phyloP scores from a whole-genome alignment of 2,113 vertebrate species.

The Calypte anna region DNA sequence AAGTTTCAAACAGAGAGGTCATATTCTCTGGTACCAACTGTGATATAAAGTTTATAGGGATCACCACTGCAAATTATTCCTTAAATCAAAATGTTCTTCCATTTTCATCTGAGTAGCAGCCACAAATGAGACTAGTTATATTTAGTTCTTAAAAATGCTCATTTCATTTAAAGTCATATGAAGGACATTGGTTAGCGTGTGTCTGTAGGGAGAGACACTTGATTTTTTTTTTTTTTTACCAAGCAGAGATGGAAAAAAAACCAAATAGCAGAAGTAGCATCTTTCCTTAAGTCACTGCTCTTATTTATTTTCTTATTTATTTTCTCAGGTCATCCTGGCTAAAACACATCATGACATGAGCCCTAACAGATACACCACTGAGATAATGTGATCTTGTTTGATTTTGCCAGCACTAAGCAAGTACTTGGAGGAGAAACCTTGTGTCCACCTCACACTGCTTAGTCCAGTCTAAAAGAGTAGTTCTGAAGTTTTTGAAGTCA shows the following conservation, averaged over 20 bases:
- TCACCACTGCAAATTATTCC: background rate
- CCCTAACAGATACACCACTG: background rate
- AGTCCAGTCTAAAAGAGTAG: background rate
- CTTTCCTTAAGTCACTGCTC: background rate
- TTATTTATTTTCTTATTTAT: background rate
- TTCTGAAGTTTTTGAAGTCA: background rate
- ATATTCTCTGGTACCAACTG: background rate
- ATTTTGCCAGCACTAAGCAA: background rate
- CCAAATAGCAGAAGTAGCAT: background rate
- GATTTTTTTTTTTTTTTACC: background rate
- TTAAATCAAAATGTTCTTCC: background rate
- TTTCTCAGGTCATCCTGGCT: background rate
- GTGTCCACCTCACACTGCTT: background rate
- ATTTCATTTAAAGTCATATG: background rate
- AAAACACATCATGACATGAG: accelerated
- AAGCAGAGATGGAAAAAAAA: background rate
- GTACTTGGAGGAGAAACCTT: background rate
- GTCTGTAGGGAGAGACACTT: background rate
- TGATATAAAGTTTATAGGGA: background rate
- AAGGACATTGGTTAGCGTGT: background rate
- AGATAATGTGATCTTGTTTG: background rate
- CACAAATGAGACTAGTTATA: background rate
- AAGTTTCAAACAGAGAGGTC: background rate
- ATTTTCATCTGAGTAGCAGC: background rate
- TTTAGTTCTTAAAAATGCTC: background rate